Conservation (phyloP, 2,113 vertebrate species). For the Acanthochromis polyacanthus region DNA sequence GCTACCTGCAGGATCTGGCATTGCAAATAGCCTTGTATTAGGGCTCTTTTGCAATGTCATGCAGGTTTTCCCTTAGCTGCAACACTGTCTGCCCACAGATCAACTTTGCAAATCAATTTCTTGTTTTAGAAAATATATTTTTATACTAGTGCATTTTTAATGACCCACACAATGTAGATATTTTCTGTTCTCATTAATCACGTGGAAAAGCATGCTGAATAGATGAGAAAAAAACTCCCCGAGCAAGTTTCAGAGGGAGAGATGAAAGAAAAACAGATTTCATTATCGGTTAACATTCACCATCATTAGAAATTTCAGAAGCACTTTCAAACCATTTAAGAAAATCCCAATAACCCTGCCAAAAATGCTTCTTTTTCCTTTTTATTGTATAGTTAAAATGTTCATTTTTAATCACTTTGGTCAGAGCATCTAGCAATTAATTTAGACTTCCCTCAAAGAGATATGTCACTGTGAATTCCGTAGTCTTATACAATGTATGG, state of each 20-base stretch:
- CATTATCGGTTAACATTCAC: background rate
- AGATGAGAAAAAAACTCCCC: no score
- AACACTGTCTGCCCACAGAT: background rate
- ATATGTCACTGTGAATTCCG: conserved; percentile 7
- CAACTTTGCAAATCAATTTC: conserved; percentile 4
- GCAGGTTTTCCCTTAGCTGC: conserved; percentile 26
- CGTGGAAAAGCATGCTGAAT: background rate
- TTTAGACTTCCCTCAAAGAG: conserved; percentile 32
- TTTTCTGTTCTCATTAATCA: conserved; percentile 10
- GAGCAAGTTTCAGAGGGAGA: no score
- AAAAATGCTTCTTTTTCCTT: background rate
- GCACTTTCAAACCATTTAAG: background rate
- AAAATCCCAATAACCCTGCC: background rate
- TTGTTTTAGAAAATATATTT: conserved; percentile 1
- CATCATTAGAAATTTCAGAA: background rate
- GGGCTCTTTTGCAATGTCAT: conserved; percentile 22
- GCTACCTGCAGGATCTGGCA: conserved; percentile 16
- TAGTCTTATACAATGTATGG: background rate
- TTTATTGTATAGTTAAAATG: background rate
- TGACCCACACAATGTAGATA: background rate
- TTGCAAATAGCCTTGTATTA: conserved; percentile 19
- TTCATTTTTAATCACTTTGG: background rate
- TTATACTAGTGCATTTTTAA: background rate
- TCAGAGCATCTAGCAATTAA: conserved; percentile 22
- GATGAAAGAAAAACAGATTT: no score